Evolutionary conservation across 1,140 invertebrate species (phyloP).

Genomic region (Zaprionus kolodkinae): DNA sequence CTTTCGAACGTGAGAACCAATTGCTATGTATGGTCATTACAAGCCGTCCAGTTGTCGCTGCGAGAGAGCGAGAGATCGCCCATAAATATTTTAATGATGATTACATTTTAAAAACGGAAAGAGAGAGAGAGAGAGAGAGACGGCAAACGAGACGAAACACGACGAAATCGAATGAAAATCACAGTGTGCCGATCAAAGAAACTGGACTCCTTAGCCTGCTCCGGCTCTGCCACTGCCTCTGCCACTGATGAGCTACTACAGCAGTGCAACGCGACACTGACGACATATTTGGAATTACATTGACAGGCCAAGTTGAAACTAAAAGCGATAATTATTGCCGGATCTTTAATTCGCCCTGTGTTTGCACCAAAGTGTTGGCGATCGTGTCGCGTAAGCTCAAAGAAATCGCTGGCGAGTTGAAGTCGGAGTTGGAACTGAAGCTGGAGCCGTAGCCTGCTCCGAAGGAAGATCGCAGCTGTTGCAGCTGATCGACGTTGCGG

Average conservation of each 20-base stretch:
- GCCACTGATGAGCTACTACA: slow-evolving; percentile 70
- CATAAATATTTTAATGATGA: slow-evolving; percentile 83
- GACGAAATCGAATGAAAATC: slow-evolving; percentile 72
- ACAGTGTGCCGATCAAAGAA: slow-evolving; percentile 61
- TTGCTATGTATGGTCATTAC: slow-evolving; percentile 83
- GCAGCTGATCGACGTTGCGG: slow-evolving; percentile 59
- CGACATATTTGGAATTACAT: slow-evolving; percentile 82
- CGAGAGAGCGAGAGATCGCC: slow-evolving; percentile 67
- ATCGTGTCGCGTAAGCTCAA: slow-evolving; percentile 64
- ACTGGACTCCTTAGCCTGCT: background rate
- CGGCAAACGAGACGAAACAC: background rate
- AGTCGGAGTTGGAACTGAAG: background rate
- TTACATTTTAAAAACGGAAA: slow-evolving; percentile 77
- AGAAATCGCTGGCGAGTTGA: slow-evolving; percentile 23
- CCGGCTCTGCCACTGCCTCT: background rate
- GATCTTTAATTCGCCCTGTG: slow-evolving; percentile 34
- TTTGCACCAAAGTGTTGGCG: slow-evolving; percentile 66
- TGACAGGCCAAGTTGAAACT: slow-evolving; percentile 75
- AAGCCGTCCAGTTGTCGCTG: slow-evolving; percentile 63
- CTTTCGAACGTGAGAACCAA: slow-evolving; percentile 77
- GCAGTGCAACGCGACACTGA: slow-evolving; percentile 74
- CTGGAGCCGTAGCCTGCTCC: background rate
- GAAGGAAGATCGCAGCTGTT: slow-evolving; percentile 21
- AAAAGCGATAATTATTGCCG: slow-evolving; percentile 83
- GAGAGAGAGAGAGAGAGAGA: background rate